Conservation (phyloP, 2,113 vertebrate genomes). For the Galeopterus variegatus region DNA sequence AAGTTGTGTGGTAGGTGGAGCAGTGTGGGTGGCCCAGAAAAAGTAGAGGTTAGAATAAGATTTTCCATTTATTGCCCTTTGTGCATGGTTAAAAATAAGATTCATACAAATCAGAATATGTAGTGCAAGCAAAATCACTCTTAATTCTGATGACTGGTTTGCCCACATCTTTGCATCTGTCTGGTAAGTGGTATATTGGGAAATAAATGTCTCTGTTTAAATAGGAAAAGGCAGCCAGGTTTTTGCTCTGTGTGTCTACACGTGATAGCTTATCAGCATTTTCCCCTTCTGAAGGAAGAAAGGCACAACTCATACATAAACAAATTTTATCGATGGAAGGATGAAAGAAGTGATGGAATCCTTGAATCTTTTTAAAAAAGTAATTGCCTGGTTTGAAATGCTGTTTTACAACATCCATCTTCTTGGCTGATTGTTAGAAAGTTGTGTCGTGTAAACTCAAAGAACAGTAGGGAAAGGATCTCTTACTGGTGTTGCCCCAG, state of each 20-base stretch:
- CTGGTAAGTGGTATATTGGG: slow-evolving; percentile 87
- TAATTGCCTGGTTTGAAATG: slow-evolving; percentile 72
- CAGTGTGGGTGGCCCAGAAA: slow-evolving; percentile 91
- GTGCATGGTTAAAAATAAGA: slow-evolving; percentile 90
- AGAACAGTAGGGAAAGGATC: slow-evolving; percentile 60
- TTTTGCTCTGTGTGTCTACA: slow-evolving; percentile 74
- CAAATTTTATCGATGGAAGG: slow-evolving; percentile 72
- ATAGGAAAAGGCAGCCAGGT: slow-evolving; percentile 73
- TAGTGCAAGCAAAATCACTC: slow-evolving; percentile 87
- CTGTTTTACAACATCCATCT: slow-evolving; percentile 68
- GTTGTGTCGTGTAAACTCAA: slow-evolving; percentile 32
- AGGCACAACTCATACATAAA: slow-evolving; percentile 62
- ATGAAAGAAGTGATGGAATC: slow-evolving; percentile 71
- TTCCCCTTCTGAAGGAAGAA: slow-evolving; percentile 62
- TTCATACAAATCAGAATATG: slow-evolving; percentile 88
- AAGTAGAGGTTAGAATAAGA: slow-evolving; percentile 91
- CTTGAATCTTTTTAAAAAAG: slow-evolving; percentile 70
- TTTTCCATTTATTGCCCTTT: slow-evolving; percentile 94
- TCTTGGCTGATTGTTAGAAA: slow-evolving; percentile 70
- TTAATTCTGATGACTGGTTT: slow-evolving; percentile 87
- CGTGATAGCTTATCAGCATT: slow-evolving; percentile 77
- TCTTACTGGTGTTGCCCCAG: slow-evolving; percentile 51
- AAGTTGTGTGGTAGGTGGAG: slow-evolving; percentile 89
- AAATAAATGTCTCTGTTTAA: slow-evolving; percentile 80
- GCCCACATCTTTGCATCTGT: slow-evolving; percentile 85